Conservation (phyloP, 2,113 vertebrate species). For the Burhinus oedicnemus region DNA sequence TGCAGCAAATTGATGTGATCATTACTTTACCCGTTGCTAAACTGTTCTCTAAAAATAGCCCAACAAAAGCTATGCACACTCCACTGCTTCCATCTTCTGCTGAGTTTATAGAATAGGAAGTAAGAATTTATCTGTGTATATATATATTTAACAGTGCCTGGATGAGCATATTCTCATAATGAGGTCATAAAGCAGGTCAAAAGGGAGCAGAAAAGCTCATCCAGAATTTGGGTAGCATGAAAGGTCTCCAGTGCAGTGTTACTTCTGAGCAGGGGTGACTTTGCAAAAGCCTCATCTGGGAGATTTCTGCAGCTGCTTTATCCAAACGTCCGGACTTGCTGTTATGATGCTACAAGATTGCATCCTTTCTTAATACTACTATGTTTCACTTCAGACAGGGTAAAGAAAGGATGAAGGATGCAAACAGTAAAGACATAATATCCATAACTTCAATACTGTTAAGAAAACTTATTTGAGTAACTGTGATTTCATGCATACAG, state of each 20-base stretch:
- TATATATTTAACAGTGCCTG: background rate
- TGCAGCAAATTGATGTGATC: background rate
- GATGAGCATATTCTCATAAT: background rate
- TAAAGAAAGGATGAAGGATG: background rate
- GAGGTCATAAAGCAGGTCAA: background rate
- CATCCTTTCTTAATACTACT: background rate
- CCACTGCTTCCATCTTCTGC: background rate
- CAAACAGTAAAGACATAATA: background rate
- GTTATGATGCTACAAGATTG: background rate
- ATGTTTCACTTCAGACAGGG: background rate
- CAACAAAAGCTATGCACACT: background rate
- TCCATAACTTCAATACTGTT: background rate
- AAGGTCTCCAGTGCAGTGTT: background rate
- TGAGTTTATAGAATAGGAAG: background rate
- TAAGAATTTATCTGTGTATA: background rate
- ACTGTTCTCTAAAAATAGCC: background rate
- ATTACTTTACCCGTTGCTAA: background rate
- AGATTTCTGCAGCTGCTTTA: background rate
- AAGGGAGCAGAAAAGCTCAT: background rate
- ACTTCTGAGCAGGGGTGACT: background rate
- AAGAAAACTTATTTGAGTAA: background rate
- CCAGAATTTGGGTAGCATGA: background rate
- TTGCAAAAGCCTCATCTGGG: background rate
- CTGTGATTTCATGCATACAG: background rate
- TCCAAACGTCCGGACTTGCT: background rate